Evolutionary conservation across 53 echinoderm and acorn worm genomes (phyloP), one percentile per base, ranked within the genome.

Genomic region (Stichopus horrens): DNA sequence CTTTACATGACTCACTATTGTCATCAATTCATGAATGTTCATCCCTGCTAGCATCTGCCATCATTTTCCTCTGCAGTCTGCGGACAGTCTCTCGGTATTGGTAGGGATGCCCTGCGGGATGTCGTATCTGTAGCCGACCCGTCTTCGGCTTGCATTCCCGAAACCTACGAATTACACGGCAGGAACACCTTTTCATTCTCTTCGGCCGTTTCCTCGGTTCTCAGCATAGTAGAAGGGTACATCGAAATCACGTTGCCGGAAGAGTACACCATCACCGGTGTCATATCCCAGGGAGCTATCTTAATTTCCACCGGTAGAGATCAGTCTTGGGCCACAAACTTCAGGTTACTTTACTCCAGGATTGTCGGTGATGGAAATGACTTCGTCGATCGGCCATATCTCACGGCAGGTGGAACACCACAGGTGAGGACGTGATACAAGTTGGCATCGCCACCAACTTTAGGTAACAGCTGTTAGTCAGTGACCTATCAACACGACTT

Each of bases 181-280:
- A 59, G n/a, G 19, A 21, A 22, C 57, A 54, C 23, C 21, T 10
- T 23, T 5, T 8, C 37, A 4, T 21, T 23, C 5, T 8, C n/a
- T 4, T 6, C 7, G 13, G 83, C 51, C 7, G 58, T 51, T 51
- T 60, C 65, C 4, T 5, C 54, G 4, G 21, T 14, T 4, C 18
- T 8, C 4, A 37, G n/a, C 8, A 54, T 63, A 22, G 37, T 63
- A 16, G 13, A 51, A 14, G 63, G 37, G 6, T 23, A 10, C 55
- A 7, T 83, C 20, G 83, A 83, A 37, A 23, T 83, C 58, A 83
- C 83, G 11, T 63, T 83, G 21, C 83, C 83, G 9, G 83, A 83
- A 22, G 83, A 83, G 18, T 83, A 59, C 56, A 6, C 83, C 13
- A 83, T 83, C 8, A 83, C 83, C 9, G 83, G 83, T 58, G 22